Evolutionary conservation across 1,140 invertebrate genomes (phyloP).

Genomic region (Pseudomyrmex flavicornis): DNA sequence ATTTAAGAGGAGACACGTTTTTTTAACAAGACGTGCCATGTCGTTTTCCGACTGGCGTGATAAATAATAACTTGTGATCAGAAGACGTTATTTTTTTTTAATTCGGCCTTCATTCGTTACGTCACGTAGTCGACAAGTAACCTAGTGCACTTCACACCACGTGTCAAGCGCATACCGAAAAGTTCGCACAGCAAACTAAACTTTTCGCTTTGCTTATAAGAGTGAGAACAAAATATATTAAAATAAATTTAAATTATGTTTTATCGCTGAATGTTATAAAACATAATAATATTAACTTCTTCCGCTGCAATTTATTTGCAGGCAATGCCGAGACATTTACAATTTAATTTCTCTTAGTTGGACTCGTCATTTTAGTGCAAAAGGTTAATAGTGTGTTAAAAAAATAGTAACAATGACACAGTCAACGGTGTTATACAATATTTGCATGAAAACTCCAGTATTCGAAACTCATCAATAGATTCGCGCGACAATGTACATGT

Average conservation of each 20-base stretch:
- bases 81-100: not conserved
- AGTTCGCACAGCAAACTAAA: not conserved
- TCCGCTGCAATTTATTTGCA: too few relatives aligned
- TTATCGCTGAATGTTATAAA: too few relatives aligned
- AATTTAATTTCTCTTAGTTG: too few relatives aligned
- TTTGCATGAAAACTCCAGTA: not conserved
- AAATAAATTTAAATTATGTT: too few relatives aligned
- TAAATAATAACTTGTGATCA: conserved; percentile 57
- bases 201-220: not conserved
- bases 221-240: not conserved
- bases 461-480: conserved; percentile 6
- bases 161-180: conserved; percentile 21
- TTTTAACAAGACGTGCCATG: conserved; percentile 24
- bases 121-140: too few relatives aligned
- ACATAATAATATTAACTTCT: too few relatives aligned
- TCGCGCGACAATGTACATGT: not conserved
- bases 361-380: too few relatives aligned
- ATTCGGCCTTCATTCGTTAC: not conserved
- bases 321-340: too few relatives aligned
- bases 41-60: conserved; percentile 17
- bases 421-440: too few relatives aligned
- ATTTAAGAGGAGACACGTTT: conserved; percentile 47
- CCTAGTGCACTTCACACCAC: not conserved
- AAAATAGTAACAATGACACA: too few relatives aligned
- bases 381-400: too few relatives aligned